Percentiles rank a stretch among this genome's conserved stretches.
Evolutionary conservation across 2,888 invertebrate species (phyloP).

Genomic region (Zaprionus lineosus): DNA sequence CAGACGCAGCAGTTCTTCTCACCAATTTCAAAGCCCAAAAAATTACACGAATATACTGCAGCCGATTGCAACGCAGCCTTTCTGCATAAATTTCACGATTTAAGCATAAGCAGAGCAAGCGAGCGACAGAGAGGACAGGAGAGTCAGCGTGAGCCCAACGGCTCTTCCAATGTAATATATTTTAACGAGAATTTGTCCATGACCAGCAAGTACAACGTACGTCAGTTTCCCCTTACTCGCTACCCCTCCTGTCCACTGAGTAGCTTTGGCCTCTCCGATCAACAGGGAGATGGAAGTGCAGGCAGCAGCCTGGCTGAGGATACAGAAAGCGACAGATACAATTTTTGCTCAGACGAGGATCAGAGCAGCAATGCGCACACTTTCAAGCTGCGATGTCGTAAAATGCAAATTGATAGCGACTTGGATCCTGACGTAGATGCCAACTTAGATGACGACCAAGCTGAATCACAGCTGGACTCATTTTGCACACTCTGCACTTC

Average conservation of each 20-base stretch:
- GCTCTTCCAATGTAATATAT: constrained; percentile 77
- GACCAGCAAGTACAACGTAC: constrained; percentile 81
- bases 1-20: constrained; percentile 28
- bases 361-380: constrained; percentile 61
- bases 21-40: constrained; percentile 75
- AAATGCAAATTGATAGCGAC: constrained; percentile 11
- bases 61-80: constrained; percentile 79
- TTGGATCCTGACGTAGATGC: constrained; percentile 5
- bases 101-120: constrained; percentile 52
- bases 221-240: constrained; percentile 70
- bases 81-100: constrained; percentile 80
- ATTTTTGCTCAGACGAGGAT: constrained; percentile 81
- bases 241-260: constrained; percentile 73
- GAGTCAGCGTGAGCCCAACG: constrained; percentile 16
- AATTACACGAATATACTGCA: constrained; percentile 81
- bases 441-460: constrained; percentile 47
- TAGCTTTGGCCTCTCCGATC: constrained; percentile 51
- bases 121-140: constrained; percentile 20
- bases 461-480: constrained; percentile 78
- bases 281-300: constrained; percentile 39
- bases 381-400: constrained; percentile 42
- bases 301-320: constrained; percentile 66
- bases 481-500: constrained; percentile 83
- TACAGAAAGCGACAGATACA: constrained; percentile 76
- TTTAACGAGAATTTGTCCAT: constrained; percentile 83